These are phyloP conservation scores for Myxocyprinus asiaticus DNA, from an alignment of 2,113 vertebrate species.

Conservation along the genomic window DNA sequence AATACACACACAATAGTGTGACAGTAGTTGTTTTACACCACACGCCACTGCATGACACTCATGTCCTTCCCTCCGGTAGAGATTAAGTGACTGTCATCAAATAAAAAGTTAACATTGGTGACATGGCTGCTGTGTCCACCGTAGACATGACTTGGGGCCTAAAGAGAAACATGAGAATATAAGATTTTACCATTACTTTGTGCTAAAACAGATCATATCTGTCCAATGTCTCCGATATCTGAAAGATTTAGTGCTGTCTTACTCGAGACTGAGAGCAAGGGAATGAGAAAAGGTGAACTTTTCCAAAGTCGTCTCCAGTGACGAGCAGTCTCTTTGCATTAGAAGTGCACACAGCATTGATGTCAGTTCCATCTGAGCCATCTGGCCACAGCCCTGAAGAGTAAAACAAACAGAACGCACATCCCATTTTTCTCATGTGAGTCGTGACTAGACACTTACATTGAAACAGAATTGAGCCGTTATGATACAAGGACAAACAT, in stretches of 20 bases:
- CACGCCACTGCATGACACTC: conserved; percentile 97
- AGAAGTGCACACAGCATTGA: conserved; percentile 89
- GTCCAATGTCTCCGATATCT: not conserved
- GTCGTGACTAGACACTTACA: no score
- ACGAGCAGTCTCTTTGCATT: conserved; percentile 83
- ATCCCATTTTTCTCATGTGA: not conserved
- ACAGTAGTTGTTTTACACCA: conserved; percentile 76
- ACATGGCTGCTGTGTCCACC: conserved; percentile 96
- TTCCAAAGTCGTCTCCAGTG: conserved; percentile 96
- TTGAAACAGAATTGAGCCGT: no score
- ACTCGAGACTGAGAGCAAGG: conserved; percentile 95
- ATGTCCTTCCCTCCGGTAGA: conserved; percentile 97
- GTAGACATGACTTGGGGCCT: conserved; percentile 93
- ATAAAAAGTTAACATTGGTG: conserved; percentile 93
- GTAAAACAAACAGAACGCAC: not conserved
- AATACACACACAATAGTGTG: not conserved
- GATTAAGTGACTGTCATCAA: conserved; percentile 90
- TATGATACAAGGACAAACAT: not conserved
- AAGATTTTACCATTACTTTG: not conserved
- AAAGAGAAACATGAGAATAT: conserved; percentile 21
- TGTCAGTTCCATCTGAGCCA: conserved; percentile 95
- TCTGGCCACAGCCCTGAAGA: conserved; percentile 93
- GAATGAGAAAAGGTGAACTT: conserved; percentile 95
- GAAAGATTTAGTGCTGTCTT: conserved; percentile 51
- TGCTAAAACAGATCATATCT: not conserved